These are phyloP conservation scores for Orchesella cincta DNA, from an alignment of 1,140 invertebrate species.

Conservation along the genomic window DNA sequence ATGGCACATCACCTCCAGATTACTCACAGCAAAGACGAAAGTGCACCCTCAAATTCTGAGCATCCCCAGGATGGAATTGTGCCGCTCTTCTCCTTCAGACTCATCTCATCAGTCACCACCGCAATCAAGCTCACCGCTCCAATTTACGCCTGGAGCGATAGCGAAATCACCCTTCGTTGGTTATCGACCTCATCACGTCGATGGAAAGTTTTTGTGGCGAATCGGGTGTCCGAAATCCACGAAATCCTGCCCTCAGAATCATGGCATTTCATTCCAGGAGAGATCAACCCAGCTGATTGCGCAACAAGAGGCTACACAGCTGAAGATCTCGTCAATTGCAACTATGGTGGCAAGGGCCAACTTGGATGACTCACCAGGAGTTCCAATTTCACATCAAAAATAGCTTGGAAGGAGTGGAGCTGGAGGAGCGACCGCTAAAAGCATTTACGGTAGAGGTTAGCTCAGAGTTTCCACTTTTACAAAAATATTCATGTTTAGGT, in stretches of 20 bases:
- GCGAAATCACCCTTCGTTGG: background rate
- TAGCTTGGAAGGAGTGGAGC: too few relatives aligned
- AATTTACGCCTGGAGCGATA: too few relatives aligned
- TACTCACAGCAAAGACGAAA: too few relatives aligned
- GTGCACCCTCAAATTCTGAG: too few relatives aligned
- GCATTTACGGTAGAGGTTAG: background rate
- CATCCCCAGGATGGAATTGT: too few relatives aligned
- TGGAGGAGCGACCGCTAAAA: background rate
- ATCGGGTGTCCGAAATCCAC: background rate
- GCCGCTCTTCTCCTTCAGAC: too few relatives aligned
- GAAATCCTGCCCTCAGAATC: background rate
- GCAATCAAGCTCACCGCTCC: too few relatives aligned
- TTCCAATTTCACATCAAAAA: background rate
- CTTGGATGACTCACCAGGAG: background rate
- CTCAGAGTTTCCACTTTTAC: background rate
- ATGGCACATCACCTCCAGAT: too few relatives aligned
- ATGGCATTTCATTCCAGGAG: background rate
- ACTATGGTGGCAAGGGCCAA: background rate
- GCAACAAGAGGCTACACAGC: background rate
- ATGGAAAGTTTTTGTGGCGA: background rate
- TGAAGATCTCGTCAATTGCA: background rate
- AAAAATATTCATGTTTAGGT: background rate
- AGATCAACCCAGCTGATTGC: background rate
- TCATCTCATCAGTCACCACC: too few relatives aligned
- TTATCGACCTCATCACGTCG: background rate